phyloP scores from a whole-genome alignment of 2,888 invertebrate genomes.

The Macrosoma leucophasiata region DNA sequence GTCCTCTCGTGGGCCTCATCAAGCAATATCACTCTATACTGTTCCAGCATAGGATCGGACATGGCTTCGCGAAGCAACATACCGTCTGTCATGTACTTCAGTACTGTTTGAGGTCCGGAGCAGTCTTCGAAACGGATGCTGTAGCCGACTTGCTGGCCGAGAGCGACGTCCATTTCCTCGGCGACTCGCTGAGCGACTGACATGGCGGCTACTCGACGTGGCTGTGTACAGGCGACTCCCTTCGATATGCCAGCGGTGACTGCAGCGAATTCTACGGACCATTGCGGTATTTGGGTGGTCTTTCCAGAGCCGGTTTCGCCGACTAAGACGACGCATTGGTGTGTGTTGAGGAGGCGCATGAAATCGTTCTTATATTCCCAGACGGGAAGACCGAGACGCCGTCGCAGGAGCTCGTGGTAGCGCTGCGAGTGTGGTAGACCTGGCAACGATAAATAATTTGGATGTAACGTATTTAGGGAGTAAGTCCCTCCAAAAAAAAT shows the following conservation, averaged over 20 bases:
- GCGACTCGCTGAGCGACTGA: constrained; percentile 99
- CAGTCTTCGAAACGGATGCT: constrained; percentile 99
- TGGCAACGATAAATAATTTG: constrained; percentile 25
- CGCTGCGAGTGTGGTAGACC: constrained; percentile 90
- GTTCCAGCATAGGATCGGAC: constrained; percentile 98
- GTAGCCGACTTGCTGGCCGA: constrained; percentile 78
- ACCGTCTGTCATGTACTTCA: constrained; percentile 99
- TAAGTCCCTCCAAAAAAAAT: too few species aligned
- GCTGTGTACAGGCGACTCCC: constrained; percentile 96
- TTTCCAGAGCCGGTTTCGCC: constrained; percentile 99
- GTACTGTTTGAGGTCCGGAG: constrained; percentile 92
- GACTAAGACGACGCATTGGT: constrained; percentile 96
- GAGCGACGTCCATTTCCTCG: constrained; percentile 98
- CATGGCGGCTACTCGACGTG: constrained; percentile 99
- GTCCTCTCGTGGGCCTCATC: constrained; percentile 99
- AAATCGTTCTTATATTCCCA: constrained; percentile 99
- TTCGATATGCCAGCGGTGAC: constrained; percentile 52
- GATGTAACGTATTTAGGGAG: too few species aligned
- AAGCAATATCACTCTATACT: constrained; percentile 95
- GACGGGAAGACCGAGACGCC: constrained; percentile 94
- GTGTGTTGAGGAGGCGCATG: constrained; percentile 92
- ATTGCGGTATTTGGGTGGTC: constrained; percentile 98
- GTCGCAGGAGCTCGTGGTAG: constrained; percentile 91
- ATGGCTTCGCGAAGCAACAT: constrained; percentile 99
- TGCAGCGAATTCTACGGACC: constrained; percentile 65